Percentiles rank a stretch among this genome's conserved stretches.
Conservation (phyloP, 2,888 invertebrate species). For the Koerneria pararmatus region DNA sequence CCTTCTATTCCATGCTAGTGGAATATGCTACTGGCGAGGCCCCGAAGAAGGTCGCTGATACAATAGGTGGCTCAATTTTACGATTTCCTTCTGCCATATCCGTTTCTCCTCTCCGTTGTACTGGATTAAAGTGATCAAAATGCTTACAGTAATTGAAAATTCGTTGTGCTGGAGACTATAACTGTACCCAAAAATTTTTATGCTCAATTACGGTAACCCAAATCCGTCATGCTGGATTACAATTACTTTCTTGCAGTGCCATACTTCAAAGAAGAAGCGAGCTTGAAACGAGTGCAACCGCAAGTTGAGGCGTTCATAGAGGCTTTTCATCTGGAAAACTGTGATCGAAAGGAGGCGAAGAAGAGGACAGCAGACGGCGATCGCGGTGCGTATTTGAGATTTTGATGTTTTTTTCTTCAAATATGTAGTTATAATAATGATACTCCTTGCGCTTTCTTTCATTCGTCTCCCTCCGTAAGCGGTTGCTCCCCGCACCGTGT, state of each 20-base stretch:
- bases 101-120: no score
- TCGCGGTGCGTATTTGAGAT: no score
- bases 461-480: no score
- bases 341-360: no score
- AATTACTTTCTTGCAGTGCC: slow-evolving; percentile 1
- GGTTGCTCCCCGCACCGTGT: no score
- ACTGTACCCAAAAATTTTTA: background rate
- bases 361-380: no score
- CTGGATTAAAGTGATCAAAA: no score
- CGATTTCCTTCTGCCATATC: background rate
- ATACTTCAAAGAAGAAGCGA: slow-evolving; percentile 9
- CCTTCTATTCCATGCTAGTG: slow-evolving; percentile 23
- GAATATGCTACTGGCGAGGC: slow-evolving; percentile 20
- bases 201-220: background rate
- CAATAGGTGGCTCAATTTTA: slow-evolving; percentile 10
- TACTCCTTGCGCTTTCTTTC: no score
- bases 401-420: no score
- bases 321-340: no score
- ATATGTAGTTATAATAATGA: no score
- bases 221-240: background rate
- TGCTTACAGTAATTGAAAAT: background rate
- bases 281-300: slow-evolving; percentile 1
- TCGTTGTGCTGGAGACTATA: background rate
- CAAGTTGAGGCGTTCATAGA: slow-evolving; percentile 15
- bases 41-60: slow-evolving; percentile 9